phyloP scores from a whole-genome alignment of 2,113 vertebrate genomes.

The Pseudorhombus dupliciocellatus region DNA sequence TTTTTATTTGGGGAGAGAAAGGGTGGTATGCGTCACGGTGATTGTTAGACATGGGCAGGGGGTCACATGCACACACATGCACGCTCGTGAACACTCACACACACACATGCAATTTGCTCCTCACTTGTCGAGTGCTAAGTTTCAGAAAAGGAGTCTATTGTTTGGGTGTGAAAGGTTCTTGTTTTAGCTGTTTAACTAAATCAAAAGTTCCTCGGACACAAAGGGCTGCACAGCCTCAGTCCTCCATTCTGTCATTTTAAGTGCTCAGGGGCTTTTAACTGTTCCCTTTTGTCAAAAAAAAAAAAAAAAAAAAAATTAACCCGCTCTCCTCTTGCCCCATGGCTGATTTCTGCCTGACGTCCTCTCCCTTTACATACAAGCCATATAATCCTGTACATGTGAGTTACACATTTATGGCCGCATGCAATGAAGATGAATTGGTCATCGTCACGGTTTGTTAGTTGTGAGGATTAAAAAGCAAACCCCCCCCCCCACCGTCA shows the following conservation, averaged over 20 bases:
- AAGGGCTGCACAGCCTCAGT: constrained; percentile 38
- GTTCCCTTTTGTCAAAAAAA: constrained; percentile 45
- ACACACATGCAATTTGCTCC: constrained; percentile 69
- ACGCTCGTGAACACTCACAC: constrained; percentile 17
- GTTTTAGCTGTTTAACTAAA: constrained; percentile 75
- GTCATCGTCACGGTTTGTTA: background rate
- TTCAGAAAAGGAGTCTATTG: constrained; percentile 69
- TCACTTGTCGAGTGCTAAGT: constrained; percentile 68
- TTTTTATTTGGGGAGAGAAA: constrained; percentile 70
- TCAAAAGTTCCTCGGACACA: constrained; percentile 69
- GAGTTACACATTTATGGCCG: background rate
- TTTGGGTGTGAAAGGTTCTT: constrained; percentile 73
- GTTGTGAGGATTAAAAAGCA: background rate
- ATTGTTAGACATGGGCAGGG: constrained; percentile 60
- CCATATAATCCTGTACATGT: background rate
- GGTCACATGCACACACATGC: constrained; percentile 38
- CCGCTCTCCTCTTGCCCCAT: constrained; percentile 2
- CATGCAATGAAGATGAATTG: background rate
- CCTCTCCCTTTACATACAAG: constrained; percentile 8
- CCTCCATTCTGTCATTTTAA: constrained; percentile 55
- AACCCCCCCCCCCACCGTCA: background rate
- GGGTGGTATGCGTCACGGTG: constrained; percentile 60
- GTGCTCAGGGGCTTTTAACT: constrained; percentile 49
- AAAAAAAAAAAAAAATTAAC: constrained; percentile 33
- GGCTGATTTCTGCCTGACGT: background rate